Percentiles rank a stretch among this genome's conserved stretches.
Conservation (phyloP, 2,888 invertebrate genomes). For the Epiblema foenella region DNA sequence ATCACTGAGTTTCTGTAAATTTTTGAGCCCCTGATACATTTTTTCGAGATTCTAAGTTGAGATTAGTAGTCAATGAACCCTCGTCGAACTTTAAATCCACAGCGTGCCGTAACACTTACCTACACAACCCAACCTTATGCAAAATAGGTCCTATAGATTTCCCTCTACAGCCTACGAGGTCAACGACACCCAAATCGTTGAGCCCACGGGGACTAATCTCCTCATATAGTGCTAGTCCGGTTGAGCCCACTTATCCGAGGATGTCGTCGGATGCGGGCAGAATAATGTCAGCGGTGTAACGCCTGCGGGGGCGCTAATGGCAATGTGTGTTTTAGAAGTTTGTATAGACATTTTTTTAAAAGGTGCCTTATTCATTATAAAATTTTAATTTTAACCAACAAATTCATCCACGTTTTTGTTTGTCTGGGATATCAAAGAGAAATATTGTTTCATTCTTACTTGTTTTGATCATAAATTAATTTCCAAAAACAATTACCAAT, state of each 20-base stretch:
- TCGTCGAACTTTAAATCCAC: not conserved
- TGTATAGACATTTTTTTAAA: not conserved
- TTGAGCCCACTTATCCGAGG: slow-evolving; percentile 58
- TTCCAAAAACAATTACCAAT: too few species aligned
- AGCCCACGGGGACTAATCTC: slow-evolving; percentile 50
- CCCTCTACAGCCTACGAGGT: slow-evolving; percentile 33
- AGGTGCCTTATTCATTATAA: not conserved
- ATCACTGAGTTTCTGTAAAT: too few species aligned
- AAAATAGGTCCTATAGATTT: slow-evolving; percentile 11
- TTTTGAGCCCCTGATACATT: not conserved
- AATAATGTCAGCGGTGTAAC: slow-evolving; percentile 53
- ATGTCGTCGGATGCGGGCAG: slow-evolving; percentile 65
- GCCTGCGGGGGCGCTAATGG: slow-evolving; percentile 26
- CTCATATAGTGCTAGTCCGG: slow-evolving; percentile 46
- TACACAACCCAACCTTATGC: slow-evolving; percentile 8
- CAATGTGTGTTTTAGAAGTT: slow-evolving; percentile 26
- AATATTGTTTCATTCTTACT: too few species aligned
- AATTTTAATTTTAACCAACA: too few species aligned
- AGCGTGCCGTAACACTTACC: not conserved
- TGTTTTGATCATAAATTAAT: too few species aligned
- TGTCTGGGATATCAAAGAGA: too few species aligned
- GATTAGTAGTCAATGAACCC: not conserved
- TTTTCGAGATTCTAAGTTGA: not conserved
- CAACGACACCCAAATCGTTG: slow-evolving; percentile 37
- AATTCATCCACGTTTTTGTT: too few species aligned